These are phyloP conservation scores for Telenomus remus DNA, from an alignment of 1,140 invertebrate species.

Conservation along the genomic window DNA sequence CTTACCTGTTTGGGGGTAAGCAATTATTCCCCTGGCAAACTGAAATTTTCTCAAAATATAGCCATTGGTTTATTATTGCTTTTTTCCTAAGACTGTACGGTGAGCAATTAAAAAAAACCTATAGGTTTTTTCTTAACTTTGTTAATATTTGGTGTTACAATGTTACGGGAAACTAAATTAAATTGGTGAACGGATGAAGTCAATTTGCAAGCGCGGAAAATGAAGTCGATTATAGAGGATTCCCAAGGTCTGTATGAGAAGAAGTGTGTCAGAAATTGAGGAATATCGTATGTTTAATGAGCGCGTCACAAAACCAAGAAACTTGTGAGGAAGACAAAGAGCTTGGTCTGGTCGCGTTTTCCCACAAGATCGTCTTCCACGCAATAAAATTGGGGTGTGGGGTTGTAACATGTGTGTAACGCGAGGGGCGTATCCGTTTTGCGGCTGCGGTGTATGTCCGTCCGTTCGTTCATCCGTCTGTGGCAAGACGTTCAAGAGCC, in stretches of 20 bases:
- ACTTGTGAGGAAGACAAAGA: slow-evolving; percentile 52
- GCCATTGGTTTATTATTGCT: too few relatives aligned
- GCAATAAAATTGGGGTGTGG: slow-evolving; percentile 61
- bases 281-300: slow-evolving; percentile 53
- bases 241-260: slow-evolving; percentile 16
- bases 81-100: too few relatives aligned
- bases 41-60: too few relatives aligned
- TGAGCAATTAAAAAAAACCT: too few relatives aligned
- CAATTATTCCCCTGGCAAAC: too few relatives aligned
- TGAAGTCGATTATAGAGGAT: background rate
- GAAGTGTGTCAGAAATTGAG: slow-evolving; percentile 47
- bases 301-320: slow-evolving; percentile 49
- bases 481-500: slow-evolving; percentile 59
- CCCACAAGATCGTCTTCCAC: slow-evolving; percentile 62
- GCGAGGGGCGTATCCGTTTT: slow-evolving; percentile 62
- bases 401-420: slow-evolving; percentile 62
- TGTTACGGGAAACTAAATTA: too few relatives aligned
- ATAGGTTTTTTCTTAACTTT: too few relatives aligned
- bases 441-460: slow-evolving; percentile 57
- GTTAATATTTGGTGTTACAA: too few relatives aligned
- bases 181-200: background rate
- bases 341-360: slow-evolving; percentile 45
- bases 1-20: too few relatives aligned
- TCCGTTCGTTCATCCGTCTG: slow-evolving; percentile 61
- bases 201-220: background rate